Base-by-base conservation (phyloP, 1,140 invertebrate species). In the Drosophila lini region DNA sequence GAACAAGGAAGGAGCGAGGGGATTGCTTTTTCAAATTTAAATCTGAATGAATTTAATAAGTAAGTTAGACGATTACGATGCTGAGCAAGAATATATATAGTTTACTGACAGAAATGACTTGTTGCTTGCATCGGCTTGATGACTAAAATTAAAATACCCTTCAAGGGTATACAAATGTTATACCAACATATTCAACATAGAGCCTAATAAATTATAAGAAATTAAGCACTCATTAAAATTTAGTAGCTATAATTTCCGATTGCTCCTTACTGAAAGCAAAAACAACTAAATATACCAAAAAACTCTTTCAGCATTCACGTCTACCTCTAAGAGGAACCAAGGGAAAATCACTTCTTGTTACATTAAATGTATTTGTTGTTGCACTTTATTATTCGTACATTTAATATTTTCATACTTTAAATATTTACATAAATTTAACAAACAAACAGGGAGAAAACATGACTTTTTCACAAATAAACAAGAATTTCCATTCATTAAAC, bases 351-450 rank as follows among this genome's bases (percentile, higher is more conserved):
- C 56, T 63, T 84, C 74, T 69, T 70, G 71, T 89, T 88, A 89
- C 84, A 89, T 89, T 89, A 84, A 89, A 89, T 90, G 85, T 89
- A 84, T 89, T 89, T 89, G 81, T 89, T 89, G 84, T 90, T 88
- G 84, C 84, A 89, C 84, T 89, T 89, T 89, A 89, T 89, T 89
- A 89, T 89, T 89, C 84, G 84, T 89, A 89, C 80, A 89, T 89
- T 89, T 89, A 89, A 89, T 89, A 81, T 89, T 89, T 56, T 89
- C 84, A 89, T 89, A 84, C 85, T 89, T 89, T 89, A 84, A 89
- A 89, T 89, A 89, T 89, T 89, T 89, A 89, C 84, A 89, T 89
- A 89, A 89, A 88, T 89, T 89, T 89, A 89, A 89, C 84, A 89
- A 89, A 89, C 84, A 88, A 88, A 85, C 81, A 85, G 73, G 75